Percentiles rank a stretch among this genome's conserved stretches.
These are phyloP conservation scores for Kryptolebias ocellatus DNA, from an alignment of 2,797 vertebrate species.

Conservation along the genomic window DNA sequence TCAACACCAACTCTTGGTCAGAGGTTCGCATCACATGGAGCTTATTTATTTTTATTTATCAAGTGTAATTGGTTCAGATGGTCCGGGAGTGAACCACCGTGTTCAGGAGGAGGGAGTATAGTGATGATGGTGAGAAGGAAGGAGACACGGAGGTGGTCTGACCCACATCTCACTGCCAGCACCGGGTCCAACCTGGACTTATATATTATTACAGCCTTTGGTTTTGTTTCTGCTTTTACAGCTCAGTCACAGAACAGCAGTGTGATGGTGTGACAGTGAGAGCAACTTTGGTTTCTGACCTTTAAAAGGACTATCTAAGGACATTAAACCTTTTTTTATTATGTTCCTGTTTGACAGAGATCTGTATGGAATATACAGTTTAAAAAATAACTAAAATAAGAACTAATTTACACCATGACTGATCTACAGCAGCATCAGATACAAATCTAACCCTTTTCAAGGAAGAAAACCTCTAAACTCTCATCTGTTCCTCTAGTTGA, in stretches of 20 bases:
- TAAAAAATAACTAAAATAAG: background rate
- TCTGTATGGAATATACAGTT: background rate
- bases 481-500: conserved; percentile 28
- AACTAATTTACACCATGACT: conserved; percentile 26
- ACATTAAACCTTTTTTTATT: background rate
- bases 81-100: too few relatives aligned
- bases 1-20: too few relatives aligned
- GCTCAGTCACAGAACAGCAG: background rate
- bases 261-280: background rate
- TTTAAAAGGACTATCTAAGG: background rate
- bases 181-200: too few relatives aligned
- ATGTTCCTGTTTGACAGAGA: conserved; percentile 7
- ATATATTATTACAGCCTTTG: too few relatives aligned
- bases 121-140: too few relatives aligned
- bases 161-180: too few relatives aligned
- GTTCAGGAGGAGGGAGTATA: too few relatives aligned
- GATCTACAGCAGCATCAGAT: conserved; percentile 26
- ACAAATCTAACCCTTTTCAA: conserved; percentile 18
- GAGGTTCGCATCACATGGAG: too few relatives aligned
- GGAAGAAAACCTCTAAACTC: conserved; percentile 15
- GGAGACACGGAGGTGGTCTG: too few relatives aligned
- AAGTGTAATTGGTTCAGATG: too few relatives aligned
- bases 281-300: background rate
- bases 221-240: background rate
- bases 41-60: too few relatives aligned